Conservation (phyloP, 2,888 invertebrate genomes). For the Ethmia dodecea region DNA sequence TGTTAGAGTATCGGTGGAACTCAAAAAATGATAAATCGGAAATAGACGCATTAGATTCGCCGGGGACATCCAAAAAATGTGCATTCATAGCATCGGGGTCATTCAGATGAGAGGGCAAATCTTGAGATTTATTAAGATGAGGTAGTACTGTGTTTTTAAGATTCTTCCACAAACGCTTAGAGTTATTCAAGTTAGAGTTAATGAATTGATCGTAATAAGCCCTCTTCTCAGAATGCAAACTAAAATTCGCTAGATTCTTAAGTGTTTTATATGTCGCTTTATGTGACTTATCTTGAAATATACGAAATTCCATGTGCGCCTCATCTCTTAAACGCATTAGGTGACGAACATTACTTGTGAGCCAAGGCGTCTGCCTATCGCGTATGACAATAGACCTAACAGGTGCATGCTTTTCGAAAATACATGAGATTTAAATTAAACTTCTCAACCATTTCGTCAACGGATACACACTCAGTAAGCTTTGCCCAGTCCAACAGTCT, state of each 20-base stretch:
- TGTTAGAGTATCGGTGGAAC: neutral
- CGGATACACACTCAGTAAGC: neutral
- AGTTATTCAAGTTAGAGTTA: conserved; percentile 6
- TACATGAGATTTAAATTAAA: conserved; percentile 9
- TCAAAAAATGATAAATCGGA: conserved; percentile 9
- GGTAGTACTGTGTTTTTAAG: conserved; percentile 4
- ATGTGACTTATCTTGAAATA: conserved; percentile 2
- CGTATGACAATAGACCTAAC: conserved; percentile 1
- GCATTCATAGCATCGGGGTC: conserved; percentile 9
- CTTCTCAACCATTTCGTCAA: conserved; percentile 6
- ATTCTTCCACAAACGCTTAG: conserved; percentile 14
- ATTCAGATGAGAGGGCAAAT: conserved; percentile 10
- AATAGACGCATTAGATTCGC: neutral
- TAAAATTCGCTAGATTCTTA: conserved; percentile 4
- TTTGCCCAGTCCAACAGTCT: conserved; percentile 6
- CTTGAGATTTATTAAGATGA: neutral
- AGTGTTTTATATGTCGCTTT: conserved; percentile 9
- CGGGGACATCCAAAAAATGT: conserved; percentile 11
- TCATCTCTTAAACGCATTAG: conserved; percentile 12
- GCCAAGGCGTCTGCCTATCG: conserved; percentile 10
- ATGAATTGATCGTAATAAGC: conserved; percentile 13
- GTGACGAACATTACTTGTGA: conserved; percentile 6
- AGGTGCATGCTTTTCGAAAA: conserved; percentile 14
- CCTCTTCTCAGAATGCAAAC: conserved; percentile 6
- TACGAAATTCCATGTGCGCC: conserved; percentile 2